Evolutionary conservation across 2,797 vertebrate genomes (phyloP).

Genomic region (Liparis tanakae): DNA sequence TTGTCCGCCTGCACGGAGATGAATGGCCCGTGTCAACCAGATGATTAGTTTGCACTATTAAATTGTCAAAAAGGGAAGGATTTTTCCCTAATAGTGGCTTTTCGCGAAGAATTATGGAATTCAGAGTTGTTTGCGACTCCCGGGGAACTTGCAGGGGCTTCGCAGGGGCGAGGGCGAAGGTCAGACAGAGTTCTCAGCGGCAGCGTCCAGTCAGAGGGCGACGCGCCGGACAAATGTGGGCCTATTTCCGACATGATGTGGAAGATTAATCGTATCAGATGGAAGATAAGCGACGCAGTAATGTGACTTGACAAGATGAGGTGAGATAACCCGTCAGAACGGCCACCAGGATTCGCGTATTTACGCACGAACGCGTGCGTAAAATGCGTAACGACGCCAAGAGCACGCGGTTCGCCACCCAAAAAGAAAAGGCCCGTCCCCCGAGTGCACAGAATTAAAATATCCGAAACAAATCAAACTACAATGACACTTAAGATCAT

Average conservation of each 20-base stretch:
- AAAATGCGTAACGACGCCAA: conserved; percentile 22
- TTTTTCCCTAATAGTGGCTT: conserved; percentile 88
- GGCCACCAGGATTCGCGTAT: background rate
- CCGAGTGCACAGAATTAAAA: background rate
- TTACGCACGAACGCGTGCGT: conserved; percentile 13
- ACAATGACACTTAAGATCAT: rapidly evolving
- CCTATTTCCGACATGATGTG: conserved; percentile 50
- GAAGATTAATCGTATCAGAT: conserved; percentile 40
- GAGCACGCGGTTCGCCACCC: background rate
- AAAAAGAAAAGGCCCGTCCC: background rate
- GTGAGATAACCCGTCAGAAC: background rate
- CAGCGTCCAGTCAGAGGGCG: conserved; percentile 63
- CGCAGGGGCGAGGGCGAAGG: conserved; percentile 72
- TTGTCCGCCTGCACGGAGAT: conserved; percentile 91
- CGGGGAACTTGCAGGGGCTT: conserved; percentile 74
- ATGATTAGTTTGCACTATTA: conserved; percentile 97
- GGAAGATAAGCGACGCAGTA: conserved; percentile 33
- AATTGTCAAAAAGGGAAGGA: conserved; percentile 93
- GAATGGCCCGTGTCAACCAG: conserved; percentile 92
- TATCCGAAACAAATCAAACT: rapidly evolving
- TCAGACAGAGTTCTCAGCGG: conserved; percentile 85
- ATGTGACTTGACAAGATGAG: conserved; percentile 36
- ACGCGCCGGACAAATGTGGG: conserved; percentile 57
- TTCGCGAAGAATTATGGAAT: conserved; percentile 88
- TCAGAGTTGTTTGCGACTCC: conserved; percentile 81